A percentile compares a stretch with the other conserved stretches of the same genome.
Conservation (phyloP, 2,113 vertebrate species). For the Odobenus rosmarus region DNA sequence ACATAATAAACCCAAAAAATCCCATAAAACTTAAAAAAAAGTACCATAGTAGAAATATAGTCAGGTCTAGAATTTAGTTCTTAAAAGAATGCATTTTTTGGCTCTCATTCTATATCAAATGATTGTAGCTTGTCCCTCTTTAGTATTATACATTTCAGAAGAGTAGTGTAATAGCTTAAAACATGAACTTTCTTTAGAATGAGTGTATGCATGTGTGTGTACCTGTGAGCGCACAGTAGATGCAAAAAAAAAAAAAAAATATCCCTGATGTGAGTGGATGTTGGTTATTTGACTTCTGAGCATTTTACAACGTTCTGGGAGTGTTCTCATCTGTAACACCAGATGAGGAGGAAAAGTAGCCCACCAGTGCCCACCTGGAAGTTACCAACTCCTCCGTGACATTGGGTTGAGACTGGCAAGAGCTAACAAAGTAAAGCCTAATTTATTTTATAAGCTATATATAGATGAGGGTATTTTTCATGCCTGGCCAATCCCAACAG, state of each 20-base stretch:
- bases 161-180: not conserved
- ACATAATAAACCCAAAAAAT: too few species aligned
- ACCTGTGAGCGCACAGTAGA: not conserved
- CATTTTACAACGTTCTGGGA: constrained; percentile 80
- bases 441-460: constrained; percentile 70
- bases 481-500: not conserved
- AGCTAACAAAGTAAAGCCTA: constrained; percentile 73
- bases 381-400: constrained; percentile 86
- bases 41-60: constrained; percentile 21
- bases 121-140: not conserved
- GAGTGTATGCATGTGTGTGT: not conserved
- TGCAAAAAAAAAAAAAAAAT: not conserved
- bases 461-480: constrained; percentile 54
- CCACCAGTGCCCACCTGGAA: constrained; percentile 80
- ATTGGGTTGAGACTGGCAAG: constrained; percentile 61
- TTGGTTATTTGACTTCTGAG: constrained; percentile 82
- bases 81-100: constrained; percentile 63
- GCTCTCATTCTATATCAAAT: constrained; percentile 26
- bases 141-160: constrained; percentile 14
- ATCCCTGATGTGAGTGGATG: constrained; percentile 30
- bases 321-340: constrained; percentile 83
- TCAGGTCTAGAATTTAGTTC: not conserved
- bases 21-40: not conserved
- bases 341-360: constrained; percentile 83
- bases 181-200: not conserved